Evolutionary conservation across 2,797 vertebrate species (phyloP).

Genomic region (Etheostoma nigrum): DNA sequence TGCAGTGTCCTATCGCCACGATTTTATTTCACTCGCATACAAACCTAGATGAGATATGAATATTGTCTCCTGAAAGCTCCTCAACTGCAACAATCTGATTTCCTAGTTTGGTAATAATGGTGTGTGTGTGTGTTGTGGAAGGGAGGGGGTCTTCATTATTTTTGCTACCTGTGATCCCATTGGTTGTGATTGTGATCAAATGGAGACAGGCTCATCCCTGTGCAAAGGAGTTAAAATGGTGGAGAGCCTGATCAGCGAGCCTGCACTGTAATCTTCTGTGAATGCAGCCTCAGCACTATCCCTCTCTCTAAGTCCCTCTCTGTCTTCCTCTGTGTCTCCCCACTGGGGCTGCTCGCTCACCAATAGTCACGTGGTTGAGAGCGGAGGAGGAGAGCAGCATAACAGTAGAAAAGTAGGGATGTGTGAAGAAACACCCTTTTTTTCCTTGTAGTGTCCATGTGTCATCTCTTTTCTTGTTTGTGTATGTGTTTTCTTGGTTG

Average conservation of each 20-base stretch:
- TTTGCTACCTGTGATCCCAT: conserved; percentile 61
- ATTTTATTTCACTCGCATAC: conserved; percentile 16
- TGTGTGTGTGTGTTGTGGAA: conserved; percentile 8
- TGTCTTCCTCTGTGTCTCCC: conserved; percentile 66
- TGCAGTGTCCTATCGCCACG: conserved; percentile 12
- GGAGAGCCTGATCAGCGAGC: conserved; percentile 71
- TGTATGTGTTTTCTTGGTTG: conserved; percentile 50
- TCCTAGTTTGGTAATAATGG: conserved; percentile 41
- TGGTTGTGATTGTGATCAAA: conserved; percentile 76
- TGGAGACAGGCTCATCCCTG: conserved; percentile 62
- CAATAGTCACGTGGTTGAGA: conserved; percentile 62
- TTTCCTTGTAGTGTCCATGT: conserved; percentile 30
- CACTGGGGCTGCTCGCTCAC: conserved; percentile 59
- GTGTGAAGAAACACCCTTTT: conserved; percentile 12
- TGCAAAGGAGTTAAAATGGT: conserved; percentile 72
- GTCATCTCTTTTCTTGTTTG: conserved; percentile 62
- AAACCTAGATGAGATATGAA: conserved; percentile 44
- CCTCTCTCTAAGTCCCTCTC: conserved; percentile 74
- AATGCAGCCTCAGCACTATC: conserved; percentile 83
- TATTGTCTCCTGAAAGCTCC: conserved; percentile 24
- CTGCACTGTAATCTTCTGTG: conserved; percentile 73
- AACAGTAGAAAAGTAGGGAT: conserved; percentile 40
- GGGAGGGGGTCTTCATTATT: conserved; percentile 62
- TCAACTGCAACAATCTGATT: conserved; percentile 43
- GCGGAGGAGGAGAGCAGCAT: conserved; percentile 44